Base-by-base conservation (phyloP, 2,797 vertebrate species). In the Pristis pectinata region DNA sequence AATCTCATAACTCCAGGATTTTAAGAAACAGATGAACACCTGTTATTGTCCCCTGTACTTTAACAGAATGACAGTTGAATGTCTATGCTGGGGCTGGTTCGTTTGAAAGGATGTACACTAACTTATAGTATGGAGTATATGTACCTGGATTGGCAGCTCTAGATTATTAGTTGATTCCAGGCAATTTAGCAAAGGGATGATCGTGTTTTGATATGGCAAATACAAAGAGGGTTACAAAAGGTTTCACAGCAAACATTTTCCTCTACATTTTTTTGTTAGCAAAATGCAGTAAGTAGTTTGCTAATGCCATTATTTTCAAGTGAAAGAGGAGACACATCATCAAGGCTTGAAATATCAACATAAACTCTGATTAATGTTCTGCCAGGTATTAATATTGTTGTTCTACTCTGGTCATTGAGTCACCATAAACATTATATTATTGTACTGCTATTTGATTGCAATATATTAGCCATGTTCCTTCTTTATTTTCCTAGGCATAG, bases 241-340 rank as follows among this genome's bases (percentile, higher is more conserved):
- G 37, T 64, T 91, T 41, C 61, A 67, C 59, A 91, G 67, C 61
- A 91, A 91, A 7, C 15, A 34, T 89, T 64, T 89, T 61, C 61
- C 59, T 61, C 30, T 89, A 34, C 17, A 17, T 17, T n/a, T 85
- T 10, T 53, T 37, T 15, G 24, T 79, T 61, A 22, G 19, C 0
- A 61, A 91, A 37, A 91, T 41, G 87, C 61, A 91, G 7, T 67
- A 22, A 67, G 2, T 61, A 67, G 61, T 91, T 91, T 67, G 87
- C 87, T 61, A 91, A 22, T 61, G 64, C 22, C 61, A 67, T 27
- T 67, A 24, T 61, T 91, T 91, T 67, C 61, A 91, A 61, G 61
- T 91, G 87, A 91, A 91, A 91, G 87, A 91, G 37, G 87, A 91
- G 61, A 87, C 53, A 91, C 61, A 67, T 67, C 59, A 67, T 91